These are phyloP conservation scores for Haplotaxodon microlepis DNA, from an alignment of 2,113 vertebrate genomes.

Conservation along the genomic window DNA sequence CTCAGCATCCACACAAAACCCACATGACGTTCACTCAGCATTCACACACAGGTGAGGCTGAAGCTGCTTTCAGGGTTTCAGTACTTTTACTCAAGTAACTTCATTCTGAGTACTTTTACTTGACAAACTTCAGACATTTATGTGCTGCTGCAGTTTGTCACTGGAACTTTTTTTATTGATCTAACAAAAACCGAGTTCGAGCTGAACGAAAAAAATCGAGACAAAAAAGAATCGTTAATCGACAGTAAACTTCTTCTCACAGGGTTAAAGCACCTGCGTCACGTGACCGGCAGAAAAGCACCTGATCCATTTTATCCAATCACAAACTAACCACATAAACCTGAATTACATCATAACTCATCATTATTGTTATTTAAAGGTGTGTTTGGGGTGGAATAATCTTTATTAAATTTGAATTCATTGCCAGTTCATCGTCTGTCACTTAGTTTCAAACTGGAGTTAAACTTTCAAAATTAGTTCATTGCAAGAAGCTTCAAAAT, in stretches of 20 bases:
- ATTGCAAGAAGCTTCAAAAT: neutral
- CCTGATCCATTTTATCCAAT: neutral
- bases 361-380: neutral
- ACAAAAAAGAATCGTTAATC: neutral
- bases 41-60: neutral
- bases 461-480: neutral
- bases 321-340: neutral
- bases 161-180: neutral
- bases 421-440: neutral
- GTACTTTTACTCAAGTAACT: neutral
- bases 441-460: neutral
- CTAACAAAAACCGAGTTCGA: neutral
- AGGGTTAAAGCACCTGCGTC: neutral
- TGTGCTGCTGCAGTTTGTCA: neutral
- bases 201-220: neutral
- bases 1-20: neutral
- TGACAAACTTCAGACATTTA: neutral
- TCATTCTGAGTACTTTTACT: neutral
- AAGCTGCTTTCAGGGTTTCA: neutral
- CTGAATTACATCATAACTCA: neutral
- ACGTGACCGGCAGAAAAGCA: neutral
- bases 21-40: rapidly evolving
- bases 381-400: neutral
- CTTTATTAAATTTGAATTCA: neutral
- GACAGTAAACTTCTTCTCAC: neutral